phyloP scores from a whole-genome alignment of 2,888 invertebrate genomes.

The Eurytoma californica region DNA sequence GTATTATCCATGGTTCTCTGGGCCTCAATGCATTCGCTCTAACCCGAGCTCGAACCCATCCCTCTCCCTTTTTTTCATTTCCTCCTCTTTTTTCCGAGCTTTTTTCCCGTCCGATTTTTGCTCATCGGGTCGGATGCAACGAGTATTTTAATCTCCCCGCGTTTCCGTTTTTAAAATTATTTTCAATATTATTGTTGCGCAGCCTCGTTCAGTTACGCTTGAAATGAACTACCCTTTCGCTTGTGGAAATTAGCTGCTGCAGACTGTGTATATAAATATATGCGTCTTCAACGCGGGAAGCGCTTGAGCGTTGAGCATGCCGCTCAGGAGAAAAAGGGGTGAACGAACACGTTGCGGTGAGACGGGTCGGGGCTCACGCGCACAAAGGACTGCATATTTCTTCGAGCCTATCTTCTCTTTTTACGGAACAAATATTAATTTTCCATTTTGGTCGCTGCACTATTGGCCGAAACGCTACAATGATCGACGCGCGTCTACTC shows the following conservation, averaged over 20 bases:
- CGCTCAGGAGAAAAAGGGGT: conserved; percentile 7
- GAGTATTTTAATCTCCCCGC: conserved; percentile 45
- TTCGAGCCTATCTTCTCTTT: neutral
- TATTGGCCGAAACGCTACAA: neutral
- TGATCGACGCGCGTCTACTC: neutral
- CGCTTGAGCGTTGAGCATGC: conserved; percentile 44
- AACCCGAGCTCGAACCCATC: neutral
- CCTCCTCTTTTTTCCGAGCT: neutral
- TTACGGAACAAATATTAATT: conserved; percentile 18
- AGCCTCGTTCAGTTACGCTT: conserved; percentile 62
- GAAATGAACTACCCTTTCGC: conserved; percentile 62
- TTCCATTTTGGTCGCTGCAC: neutral
- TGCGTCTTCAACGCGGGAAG: conserved; percentile 8
- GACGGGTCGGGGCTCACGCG: conserved; percentile 32
- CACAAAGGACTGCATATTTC: neutral
- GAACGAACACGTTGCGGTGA: conserved; percentile 18
- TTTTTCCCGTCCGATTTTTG: conserved; percentile 22
- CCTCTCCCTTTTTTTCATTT: neutral
- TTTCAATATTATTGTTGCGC: conserved; percentile 53
- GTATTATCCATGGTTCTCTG: conserved; percentile 16
- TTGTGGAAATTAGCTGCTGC: conserved; percentile 59
- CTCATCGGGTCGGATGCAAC: conserved; percentile 21
- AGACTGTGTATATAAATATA: conserved; percentile 23
- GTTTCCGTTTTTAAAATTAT: conserved; percentile 48
- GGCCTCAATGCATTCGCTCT: neutral